Base-by-base conservation (phyloP, 2,797 vertebrate genomes). In the Clarias laeviceps region DNA sequence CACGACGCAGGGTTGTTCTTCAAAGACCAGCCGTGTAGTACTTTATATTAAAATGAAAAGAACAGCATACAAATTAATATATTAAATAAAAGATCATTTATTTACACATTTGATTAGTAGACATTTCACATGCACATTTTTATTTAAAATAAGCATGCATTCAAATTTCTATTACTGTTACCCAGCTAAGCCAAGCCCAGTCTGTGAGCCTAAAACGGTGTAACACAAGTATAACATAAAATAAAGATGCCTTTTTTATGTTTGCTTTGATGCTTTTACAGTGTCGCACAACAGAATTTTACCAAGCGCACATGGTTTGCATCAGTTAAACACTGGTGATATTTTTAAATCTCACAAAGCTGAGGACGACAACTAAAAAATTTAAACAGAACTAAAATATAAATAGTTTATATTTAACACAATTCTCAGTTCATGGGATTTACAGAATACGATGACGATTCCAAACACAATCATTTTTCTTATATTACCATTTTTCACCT, bases 1-100 rank as follows among this genome's bases (percentile, higher is more conserved):
- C 57, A 27, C 0, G 5, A 24, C 20, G 74, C 74, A 14, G 14
- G 54, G 18, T 37, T 37, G 9, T 14, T 32, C 18, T 12, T 54
- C 40, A 11, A 45, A 24, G 1, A 15, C 65, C 29, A 29, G 20
- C 34, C 37, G 18, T 3, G 2, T 61, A 24, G 9, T 45, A 20
- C 45, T 11, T 22, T 22, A 74, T 54, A 74, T 54, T 20, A 80
- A 85, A 73, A 81, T 64, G 0, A 12, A 64, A 32, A 57, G 40
- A 0, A 11, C 11, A 54, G 6, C 45, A 7, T n/a, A 50, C 0
- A 6, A 37, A 37, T 6, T 59, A 2, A 59, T 1, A 62, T 37
- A 57, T 79, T 79, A 37, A 40, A 15, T n/a, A 79, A 27, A 37
- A 24, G 15, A 61, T 78, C n/a, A 78, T 78, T 37, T 61, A 78